A percentile compares a stretch with the other conserved stretches of the same genome.
Conservation (phyloP, 2,113 vertebrate genomes). For the Tenebrosternarchus preto region DNA sequence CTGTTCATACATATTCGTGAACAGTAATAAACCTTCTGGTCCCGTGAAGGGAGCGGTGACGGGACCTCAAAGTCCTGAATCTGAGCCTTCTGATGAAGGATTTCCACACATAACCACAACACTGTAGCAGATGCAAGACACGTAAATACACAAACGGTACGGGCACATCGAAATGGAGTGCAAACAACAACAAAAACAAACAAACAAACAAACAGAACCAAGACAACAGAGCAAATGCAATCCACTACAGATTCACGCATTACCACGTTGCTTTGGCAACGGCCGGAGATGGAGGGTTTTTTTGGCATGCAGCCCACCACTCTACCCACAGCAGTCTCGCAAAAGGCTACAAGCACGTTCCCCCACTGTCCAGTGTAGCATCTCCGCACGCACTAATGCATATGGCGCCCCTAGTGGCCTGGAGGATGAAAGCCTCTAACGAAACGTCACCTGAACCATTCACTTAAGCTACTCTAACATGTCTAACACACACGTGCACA, state of each 20-base stretch:
- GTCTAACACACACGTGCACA: slow-evolving; percentile 6
- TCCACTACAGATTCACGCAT: slow-evolving; percentile 5
- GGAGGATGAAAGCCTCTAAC: too few relatives aligned
- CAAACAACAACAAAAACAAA: neutral
- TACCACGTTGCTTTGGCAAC: neutral
- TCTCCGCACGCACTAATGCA: neutral
- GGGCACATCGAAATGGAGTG: slow-evolving; percentile 13
- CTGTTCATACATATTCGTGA: too few relatives aligned
- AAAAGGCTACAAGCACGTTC: slow-evolving; percentile 1
- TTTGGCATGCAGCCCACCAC: slow-evolving; percentile 5
- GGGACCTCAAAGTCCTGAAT: too few relatives aligned
- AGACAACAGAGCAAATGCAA: slow-evolving; percentile 15
- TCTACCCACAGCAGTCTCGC: neutral
- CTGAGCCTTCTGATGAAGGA: neutral
- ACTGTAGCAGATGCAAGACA: slow-evolving; percentile 3
- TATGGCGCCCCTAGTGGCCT: neutral
- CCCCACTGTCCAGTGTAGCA: neutral
- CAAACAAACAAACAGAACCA: neutral
- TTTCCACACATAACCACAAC: neutral
- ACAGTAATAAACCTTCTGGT: too few relatives aligned
- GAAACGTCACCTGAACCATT: neutral
- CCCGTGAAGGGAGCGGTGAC: too few relatives aligned
- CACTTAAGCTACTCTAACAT: neutral
- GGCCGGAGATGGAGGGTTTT: neutral
- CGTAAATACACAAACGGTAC: neutral